phyloP scores from a whole-genome alignment of 2,888 invertebrate species.

The Linhomoeus sp. region DNA sequence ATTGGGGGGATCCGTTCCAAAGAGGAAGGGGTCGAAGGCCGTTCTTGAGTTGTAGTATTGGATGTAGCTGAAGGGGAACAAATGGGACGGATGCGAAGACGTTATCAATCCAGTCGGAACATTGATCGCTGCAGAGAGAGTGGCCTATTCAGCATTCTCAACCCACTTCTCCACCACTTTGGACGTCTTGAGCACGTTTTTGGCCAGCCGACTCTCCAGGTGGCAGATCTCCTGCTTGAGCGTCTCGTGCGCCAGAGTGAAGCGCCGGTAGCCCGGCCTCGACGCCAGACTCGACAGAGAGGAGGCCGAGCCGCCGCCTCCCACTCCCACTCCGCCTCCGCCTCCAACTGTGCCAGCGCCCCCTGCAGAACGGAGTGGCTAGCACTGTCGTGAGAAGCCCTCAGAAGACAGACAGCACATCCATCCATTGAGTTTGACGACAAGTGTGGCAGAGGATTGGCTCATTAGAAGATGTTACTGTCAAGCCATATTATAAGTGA shows the following conservation, averaged over 20 bases:
- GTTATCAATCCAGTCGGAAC: conserved; percentile 27
- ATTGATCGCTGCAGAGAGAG: background rate
- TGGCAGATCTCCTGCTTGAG: conserved; percentile 50
- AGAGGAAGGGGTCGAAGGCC: conserved; percentile 86
- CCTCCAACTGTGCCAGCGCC: no score
- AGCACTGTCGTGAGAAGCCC: no score
- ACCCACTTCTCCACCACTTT: conserved; percentile 84
- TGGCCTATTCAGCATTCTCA: background rate
- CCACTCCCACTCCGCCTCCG: no score
- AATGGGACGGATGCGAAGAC: conserved; percentile 22
- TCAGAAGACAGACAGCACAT: no score
- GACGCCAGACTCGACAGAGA: no score
- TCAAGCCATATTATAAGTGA: no score
- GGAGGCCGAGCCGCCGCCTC: no score
- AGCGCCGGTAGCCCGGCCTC: conserved; percentile 20
- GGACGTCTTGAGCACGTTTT: conserved; percentile 68
- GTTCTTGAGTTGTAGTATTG: conserved; percentile 56
- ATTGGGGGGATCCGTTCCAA: conserved; percentile 66
- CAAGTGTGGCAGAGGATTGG: no score
- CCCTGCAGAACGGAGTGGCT: no score
- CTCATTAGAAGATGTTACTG: no score
- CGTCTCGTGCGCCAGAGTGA: conserved; percentile 27
- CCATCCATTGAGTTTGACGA: no score
- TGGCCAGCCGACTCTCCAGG: conserved; percentile 55
- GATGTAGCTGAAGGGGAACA: conserved; percentile 6